Conservation (phyloP, 1,140 invertebrate genomes). For the Triops cancriformis region DNA sequence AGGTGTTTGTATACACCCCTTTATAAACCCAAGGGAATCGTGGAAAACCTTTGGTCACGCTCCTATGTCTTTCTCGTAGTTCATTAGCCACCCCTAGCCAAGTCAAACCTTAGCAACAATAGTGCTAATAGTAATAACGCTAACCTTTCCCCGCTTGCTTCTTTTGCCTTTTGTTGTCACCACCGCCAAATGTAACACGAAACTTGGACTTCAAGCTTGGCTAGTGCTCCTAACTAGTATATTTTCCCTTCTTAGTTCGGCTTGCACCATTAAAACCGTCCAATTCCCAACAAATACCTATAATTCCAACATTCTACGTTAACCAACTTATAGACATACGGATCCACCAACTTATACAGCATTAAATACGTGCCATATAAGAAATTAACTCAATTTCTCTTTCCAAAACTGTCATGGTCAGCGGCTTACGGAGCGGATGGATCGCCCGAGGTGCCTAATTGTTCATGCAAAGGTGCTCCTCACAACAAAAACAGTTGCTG, state of each 20-base stretch:
- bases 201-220: too few species aligned
- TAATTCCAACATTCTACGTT: too few species aligned
- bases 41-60: conserved; percentile 4
- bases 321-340: too few species aligned
- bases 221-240: too few species aligned
- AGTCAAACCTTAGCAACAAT: background rate
- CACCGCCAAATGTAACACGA: background rate
- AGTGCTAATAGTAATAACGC: background rate
- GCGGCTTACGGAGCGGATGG: background rate
- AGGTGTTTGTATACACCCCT: background rate
- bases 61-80: background rate
- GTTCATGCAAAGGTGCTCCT: background rate
- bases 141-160: background rate
- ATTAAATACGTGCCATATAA: background rate
- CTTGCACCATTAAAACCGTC: too few species aligned
- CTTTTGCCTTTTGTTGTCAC: background rate
- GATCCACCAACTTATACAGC: too few species aligned
- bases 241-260: too few species aligned
- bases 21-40: conserved; percentile 1
- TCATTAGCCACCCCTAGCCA: conserved; percentile 4
- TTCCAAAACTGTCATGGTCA: background rate
- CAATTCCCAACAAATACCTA: too few species aligned
- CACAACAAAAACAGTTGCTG: background rate
- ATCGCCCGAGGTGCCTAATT: background rate
- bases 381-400: background rate